Base-by-base conservation (phyloP, 2,797 vertebrate species). In the Pangasius sanitwongsei region DNA sequence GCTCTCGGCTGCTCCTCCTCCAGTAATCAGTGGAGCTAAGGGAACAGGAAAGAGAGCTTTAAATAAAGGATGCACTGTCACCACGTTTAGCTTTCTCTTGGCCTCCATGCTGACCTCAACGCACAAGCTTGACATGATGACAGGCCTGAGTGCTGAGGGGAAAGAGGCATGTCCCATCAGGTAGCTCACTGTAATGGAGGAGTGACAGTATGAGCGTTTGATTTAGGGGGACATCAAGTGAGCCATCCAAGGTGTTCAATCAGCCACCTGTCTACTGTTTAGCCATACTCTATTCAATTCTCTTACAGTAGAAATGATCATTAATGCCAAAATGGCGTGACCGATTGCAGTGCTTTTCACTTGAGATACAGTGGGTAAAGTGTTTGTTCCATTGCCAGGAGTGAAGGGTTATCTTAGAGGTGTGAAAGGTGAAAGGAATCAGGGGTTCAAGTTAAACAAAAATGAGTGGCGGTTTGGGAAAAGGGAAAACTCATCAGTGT, bases 1-100 rank as follows among this genome's bases (percentile, higher is more conserved):
- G 91, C 92, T 94, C 94, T 93, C n/a, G 93, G 93, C 92, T 92
- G 94, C 94, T 95, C 95, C 94, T 96, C 95, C 95, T 92, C 93
- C 94, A 90, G 90, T 96, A 95, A 96, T 96, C 94, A 96, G 93
- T 93, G 83, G 74, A 50, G 83, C 86, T 92, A 90, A 90, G 93
- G 92, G 93, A 93, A 89, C 89, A 90, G 86, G 67, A 70, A 74
- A 80, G 72, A 44, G 61, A n/a, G 82, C 83, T 87, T 85, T 87
- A 89, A 84, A 87, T 84, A 84, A 86, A 82, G 89, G 78, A 87
- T 67, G 28, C 34, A 65, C 82, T 85, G 86, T 81, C 53, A 80
- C 87, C 87, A 59, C 63, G 74, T 86, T 84, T 57, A 61, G 81
- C 55, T 28, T 67, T 69, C 69, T 84, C 11, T 34, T 78, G 86